Evolutionary conservation across 2,797 vertebrate species (phyloP).

Genomic region (Crocidura indochinensis): DNA sequence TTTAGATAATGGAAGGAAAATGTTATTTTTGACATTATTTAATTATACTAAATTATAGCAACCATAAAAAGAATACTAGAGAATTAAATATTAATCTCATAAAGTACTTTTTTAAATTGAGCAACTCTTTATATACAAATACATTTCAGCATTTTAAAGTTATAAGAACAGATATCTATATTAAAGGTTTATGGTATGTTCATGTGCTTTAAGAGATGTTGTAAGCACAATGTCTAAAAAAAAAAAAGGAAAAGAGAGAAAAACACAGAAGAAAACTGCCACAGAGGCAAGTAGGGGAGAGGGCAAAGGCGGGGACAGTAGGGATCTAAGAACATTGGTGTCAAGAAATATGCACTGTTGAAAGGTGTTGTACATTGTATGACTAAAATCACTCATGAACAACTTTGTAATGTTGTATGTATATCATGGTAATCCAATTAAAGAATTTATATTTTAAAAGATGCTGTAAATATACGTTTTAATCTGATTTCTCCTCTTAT

Average conservation of each 20-base stretch:
- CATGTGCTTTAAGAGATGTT: neutral
- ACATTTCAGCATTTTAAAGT: conserved; percentile 23
- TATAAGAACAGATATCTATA: conserved; percentile 2
- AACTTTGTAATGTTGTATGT: too few relatives aligned
- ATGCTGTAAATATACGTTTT: conserved; percentile 34
- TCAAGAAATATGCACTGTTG: too few relatives aligned
- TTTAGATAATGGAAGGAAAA: conserved; percentile 47
- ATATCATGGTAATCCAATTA: too few relatives aligned
- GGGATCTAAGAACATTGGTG: too few relatives aligned
- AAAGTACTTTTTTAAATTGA: conserved; percentile 52
- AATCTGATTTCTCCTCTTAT: neutral
- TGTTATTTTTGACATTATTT: conserved; percentile 62
- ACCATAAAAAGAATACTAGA: conserved; percentile 14
- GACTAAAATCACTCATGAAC: too few relatives aligned
- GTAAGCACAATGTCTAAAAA: neutral
- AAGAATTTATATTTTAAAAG: too few relatives aligned
- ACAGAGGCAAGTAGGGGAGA: too few relatives aligned
- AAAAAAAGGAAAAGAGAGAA: too few relatives aligned
- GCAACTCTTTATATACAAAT: conserved; percentile 52
- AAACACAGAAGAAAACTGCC: too few relatives aligned
- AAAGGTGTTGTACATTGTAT: too few relatives aligned
- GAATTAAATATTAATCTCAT: conserved; percentile 34
- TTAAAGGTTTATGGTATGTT: neutral
- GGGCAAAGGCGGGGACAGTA: too few relatives aligned
- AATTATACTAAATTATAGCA: conserved; percentile 62